phyloP scores from a whole-genome alignment of 2,888 invertebrate genomes.

The Plebejus melissa region DNA sequence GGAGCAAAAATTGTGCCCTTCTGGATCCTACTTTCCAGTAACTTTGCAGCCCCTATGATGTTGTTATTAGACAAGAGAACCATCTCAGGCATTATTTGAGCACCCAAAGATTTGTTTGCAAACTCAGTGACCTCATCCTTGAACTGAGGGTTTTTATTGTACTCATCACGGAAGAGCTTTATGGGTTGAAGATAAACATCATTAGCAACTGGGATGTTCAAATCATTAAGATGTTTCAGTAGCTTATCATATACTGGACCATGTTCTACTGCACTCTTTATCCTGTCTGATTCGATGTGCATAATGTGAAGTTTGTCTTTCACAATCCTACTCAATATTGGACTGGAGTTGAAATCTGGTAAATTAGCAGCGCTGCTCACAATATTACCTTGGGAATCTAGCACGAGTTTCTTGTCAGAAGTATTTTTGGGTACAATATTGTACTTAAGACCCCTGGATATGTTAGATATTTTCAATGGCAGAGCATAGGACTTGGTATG shows the following conservation, averaged over 20 bases:
- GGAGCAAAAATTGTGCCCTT: conserved; percentile 75
- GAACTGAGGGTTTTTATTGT: conserved; percentile 74
- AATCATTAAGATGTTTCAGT: conserved; percentile 72
- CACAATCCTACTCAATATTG: conserved; percentile 66
- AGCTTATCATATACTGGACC: conserved; percentile 80
- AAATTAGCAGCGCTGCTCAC: conserved; percentile 72
- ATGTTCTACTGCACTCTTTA: conserved; percentile 80
- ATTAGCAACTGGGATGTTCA: conserved; percentile 70
- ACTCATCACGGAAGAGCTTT: conserved; percentile 75
- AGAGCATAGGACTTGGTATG: conserved; percentile 72
- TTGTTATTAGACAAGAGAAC: conserved; percentile 67
- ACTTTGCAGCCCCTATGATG: conserved; percentile 60
- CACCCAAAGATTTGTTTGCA: conserved; percentile 66
- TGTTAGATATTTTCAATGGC: conserved; percentile 70
- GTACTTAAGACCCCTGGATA: conserved; percentile 70
- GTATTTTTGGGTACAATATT: conserved; percentile 73
- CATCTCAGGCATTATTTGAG: conserved; percentile 66
- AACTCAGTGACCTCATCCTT: conserved; percentile 77
- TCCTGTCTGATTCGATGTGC: conserved; percentile 76
- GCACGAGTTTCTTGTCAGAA: conserved; percentile 71
- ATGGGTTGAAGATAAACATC: conserved; percentile 79
- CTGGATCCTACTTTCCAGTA: conserved; percentile 64
- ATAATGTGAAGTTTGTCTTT: conserved; percentile 75
- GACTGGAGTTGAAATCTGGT: conserved; percentile 70
- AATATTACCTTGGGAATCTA: conserved; percentile 71